phyloP scores from a whole-genome alignment of 2,888 invertebrate species.

The Drosophila neoperkinsi region DNA sequence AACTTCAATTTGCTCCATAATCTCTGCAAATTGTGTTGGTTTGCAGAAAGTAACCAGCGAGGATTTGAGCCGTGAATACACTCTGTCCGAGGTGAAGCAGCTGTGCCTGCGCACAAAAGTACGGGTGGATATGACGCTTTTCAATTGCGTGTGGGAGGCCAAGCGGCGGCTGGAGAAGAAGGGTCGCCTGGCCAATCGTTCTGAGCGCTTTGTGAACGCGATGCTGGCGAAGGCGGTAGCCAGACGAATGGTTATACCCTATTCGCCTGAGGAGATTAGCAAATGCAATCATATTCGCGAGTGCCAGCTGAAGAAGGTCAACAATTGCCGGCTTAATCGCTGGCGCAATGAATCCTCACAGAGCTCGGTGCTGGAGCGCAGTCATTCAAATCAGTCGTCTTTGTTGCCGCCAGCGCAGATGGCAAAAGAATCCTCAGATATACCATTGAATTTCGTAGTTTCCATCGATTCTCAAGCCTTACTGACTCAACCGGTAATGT shows the following conservation, averaged over 20 bases:
- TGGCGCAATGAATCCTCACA: conserved; percentile 22
- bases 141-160: conserved; percentile 59
- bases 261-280: conserved; percentile 15
- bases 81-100: conserved; percentile 24
- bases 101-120: conserved; percentile 58
- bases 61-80: conserved; percentile 51
- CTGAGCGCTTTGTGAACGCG: conserved; percentile 46
- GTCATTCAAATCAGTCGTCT: not conserved
- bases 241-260: conserved; percentile 55
- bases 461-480: not conserved
- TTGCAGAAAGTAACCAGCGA: conserved; percentile 47
- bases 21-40: not conserved
- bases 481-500: conserved; percentile 7
- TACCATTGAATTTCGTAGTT: not conserved
- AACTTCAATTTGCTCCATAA: not conserved
- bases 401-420: conserved; percentile 15
- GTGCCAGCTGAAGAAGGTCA: conserved; percentile 50
- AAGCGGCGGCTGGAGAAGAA: conserved; percentile 44
- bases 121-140: conserved; percentile 45
- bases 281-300: conserved; percentile 21
- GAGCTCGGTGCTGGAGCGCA: conserved; percentile 1
- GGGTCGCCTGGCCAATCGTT: conserved; percentile 42
- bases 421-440: not conserved
- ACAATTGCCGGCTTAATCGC: conserved; percentile 44
- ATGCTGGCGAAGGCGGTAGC: conserved; percentile 55